Conservation (phyloP, 2,113 vertebrate species). For the Athene noctua region DNA sequence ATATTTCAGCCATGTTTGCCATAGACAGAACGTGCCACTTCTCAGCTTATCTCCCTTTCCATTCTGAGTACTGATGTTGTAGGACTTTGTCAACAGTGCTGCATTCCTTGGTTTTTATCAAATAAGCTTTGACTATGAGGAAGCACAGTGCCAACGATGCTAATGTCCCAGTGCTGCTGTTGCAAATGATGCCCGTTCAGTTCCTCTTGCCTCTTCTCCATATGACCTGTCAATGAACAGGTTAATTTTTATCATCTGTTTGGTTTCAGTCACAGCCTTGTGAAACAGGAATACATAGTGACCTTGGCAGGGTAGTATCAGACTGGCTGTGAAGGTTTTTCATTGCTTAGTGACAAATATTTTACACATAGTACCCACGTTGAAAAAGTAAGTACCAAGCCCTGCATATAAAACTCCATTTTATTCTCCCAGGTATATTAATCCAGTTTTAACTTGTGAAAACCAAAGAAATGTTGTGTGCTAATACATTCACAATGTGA, state of each 20-base stretch:
- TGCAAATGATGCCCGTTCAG: neutral
- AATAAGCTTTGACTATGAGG: neutral
- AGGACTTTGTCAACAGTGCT: neutral
- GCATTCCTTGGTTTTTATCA: neutral
- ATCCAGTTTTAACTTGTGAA: neutral
- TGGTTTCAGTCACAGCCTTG: neutral
- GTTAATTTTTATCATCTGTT: neutral
- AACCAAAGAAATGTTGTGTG: neutral
- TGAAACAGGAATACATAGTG: neutral
- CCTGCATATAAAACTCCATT: neutral
- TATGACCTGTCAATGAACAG: neutral
- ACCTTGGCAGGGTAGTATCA: neutral
- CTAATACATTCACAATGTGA: neutral
- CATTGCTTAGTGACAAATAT: neutral
- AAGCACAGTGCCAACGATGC: neutral
- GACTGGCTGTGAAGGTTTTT: neutral
- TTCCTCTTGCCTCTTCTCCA: neutral
- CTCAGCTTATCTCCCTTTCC: neutral
- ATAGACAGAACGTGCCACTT: neutral
- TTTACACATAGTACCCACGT: accelerated
- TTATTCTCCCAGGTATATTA: neutral
- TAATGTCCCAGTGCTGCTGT: neutral
- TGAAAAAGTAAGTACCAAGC: neutral
- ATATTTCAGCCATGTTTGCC: neutral
- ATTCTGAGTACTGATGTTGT: neutral